Evolutionary conservation across 2,113 vertebrate genomes (phyloP).

Genomic region (Salvelinus alpinus): DNA sequence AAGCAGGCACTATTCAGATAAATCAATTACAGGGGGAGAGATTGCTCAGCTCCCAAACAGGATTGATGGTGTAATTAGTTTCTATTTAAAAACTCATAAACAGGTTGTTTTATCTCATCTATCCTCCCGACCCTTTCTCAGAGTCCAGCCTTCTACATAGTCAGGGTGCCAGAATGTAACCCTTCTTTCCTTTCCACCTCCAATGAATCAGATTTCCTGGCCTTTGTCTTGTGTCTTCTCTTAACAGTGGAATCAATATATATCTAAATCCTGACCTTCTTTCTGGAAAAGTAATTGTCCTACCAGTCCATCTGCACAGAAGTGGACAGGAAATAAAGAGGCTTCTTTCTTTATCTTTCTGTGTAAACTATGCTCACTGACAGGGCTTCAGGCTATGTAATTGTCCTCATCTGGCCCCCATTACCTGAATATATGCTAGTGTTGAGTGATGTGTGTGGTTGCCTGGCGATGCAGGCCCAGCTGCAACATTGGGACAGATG

Average conservation of each 20-base stretch:
- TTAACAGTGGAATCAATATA: not conserved
- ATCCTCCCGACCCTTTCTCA: too few species aligned
- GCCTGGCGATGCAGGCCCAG: not conserved
- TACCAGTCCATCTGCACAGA: not conserved
- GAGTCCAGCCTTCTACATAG: too few species aligned
- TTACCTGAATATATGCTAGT: too few species aligned
- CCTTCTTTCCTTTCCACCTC: not conserved
- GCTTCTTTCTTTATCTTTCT: not conserved
- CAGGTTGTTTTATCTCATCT: too few species aligned
- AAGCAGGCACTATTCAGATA: not conserved
- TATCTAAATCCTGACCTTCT: not conserved
- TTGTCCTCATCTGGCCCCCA: too few species aligned
- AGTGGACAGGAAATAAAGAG: not conserved
- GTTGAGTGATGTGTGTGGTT: not conserved
- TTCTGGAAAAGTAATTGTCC: not conserved
- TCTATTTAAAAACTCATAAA: not conserved
- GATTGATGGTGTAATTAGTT: slow-evolving; percentile 10
- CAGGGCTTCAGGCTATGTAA: not conserved
- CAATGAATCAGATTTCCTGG: not conserved
- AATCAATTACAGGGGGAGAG: slow-evolving; percentile 3
- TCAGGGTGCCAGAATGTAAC: not conserved
- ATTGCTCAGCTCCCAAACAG: not conserved
- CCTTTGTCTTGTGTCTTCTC: not conserved
- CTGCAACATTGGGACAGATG: not conserved
- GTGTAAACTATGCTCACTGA: not conserved